Evolutionary conservation across 2,797 vertebrate genomes (phyloP), one percentile per base, ranked within the genome.

Genomic region (Diplodus sargus): DNA sequence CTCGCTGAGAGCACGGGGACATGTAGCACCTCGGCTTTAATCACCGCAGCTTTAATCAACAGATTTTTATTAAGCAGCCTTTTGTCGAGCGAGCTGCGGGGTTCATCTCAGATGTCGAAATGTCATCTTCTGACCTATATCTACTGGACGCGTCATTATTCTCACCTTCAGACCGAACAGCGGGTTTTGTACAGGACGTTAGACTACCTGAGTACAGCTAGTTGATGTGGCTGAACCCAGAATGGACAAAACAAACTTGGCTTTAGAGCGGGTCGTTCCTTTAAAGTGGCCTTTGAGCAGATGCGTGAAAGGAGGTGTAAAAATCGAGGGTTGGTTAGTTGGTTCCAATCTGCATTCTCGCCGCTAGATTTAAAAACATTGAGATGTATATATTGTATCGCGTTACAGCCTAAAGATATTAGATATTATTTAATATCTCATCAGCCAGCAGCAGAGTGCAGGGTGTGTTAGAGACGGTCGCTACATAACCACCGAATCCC

Each of bases 31-130:
- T 74, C 53, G 49, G 63, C 20, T 77, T 85, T 71, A 53, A 86
- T 79, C 70, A 70, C 6, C 4, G 17, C 74, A 23, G 72, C 64
- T 82, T 63, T 64, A 76, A 86, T 86, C 85, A 87, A 82, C 82
- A 84, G 62, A n/a, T 76, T 87, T 20, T 83, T 74, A 76, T 72
- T 25, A 77, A 75, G n/a, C 53, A 62, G 39, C 4, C 39, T 67
- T 69, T 69, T 30, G 49, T 61, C 7, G 30, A 22, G 25, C 3
- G 23, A 57, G 34, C 39, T 28, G n/a, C 12, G 13, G 18, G 8
- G 22, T 53, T 2, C 23, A 15, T 20, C 48, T 69, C 54, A 28
- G 59, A n/a, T 25, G 30, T 69, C n/a, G 25, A 63, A 28, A 45
- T 72, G 5, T 76, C 39, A 52, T 58, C 57, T 16, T 53, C 66